Evolutionary conservation across 2,888 invertebrate species (phyloP).

Genomic region (Dicyrtoma fusca): DNA sequence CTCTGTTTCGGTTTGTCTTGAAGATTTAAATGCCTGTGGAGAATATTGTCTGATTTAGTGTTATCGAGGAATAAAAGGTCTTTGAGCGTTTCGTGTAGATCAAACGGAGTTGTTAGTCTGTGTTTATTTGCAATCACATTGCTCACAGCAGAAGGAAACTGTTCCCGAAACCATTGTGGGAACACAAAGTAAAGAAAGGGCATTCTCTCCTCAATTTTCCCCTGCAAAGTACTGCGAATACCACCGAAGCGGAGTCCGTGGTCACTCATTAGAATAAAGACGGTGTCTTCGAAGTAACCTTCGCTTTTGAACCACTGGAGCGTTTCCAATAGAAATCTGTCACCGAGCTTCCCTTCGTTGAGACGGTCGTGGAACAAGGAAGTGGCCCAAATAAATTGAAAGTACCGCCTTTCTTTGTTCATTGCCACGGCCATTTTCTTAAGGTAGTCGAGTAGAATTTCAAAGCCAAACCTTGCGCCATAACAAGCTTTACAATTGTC

Average conservation of each 20-base stretch:
- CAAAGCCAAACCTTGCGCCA: conserved; percentile 67
- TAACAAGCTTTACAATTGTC: no score
- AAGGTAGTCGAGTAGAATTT: conserved; percentile 74
- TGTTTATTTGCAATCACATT: conserved; percentile 63
- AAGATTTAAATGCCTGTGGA: conserved; percentile 64
- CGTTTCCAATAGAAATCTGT: conserved; percentile 67
- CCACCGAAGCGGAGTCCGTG: conserved; percentile 87
- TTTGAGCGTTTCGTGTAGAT: conserved; percentile 64
- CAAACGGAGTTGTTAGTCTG: conserved; percentile 77
- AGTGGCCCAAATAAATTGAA: conserved; percentile 83
- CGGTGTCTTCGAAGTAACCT: conserved; percentile 69
- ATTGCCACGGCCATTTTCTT: conserved; percentile 68
- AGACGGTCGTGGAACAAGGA: conserved; percentile 82
- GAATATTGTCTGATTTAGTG: conserved; percentile 15
- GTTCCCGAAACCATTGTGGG: conserved; percentile 72
- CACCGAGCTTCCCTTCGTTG: conserved; percentile 75
- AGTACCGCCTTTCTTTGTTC: conserved; percentile 64
- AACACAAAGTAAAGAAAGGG: conserved; percentile 76
- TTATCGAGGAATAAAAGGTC: conserved; percentile 40
- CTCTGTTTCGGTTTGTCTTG: background rate
- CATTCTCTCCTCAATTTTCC: conserved; percentile 74
- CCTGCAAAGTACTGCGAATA: conserved; percentile 79
- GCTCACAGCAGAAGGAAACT: conserved; percentile 67
- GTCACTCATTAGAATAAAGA: conserved; percentile 77
- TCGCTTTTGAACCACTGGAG: conserved; percentile 64